Conservation (phyloP, 2,797 vertebrate species). For the Lagothrix lagotricha region DNA sequence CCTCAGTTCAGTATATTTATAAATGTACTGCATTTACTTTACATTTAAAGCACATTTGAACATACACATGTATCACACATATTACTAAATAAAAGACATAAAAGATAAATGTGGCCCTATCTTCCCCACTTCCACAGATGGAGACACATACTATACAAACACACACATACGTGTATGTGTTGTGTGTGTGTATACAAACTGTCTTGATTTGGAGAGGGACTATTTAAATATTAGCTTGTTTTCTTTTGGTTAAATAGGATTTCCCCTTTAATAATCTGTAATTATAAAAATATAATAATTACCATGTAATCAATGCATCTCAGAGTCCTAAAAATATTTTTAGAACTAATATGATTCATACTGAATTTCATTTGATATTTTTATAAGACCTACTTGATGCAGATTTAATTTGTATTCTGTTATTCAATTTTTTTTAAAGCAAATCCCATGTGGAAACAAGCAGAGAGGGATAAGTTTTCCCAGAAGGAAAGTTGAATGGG, state of each 20-base stretch:
- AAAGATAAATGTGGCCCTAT: not conserved
- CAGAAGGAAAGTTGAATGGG: not conserved
- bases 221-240: not conserved
- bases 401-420: not conserved
- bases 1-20: not conserved
- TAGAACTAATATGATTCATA: not conserved
- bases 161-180: not conserved
- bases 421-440: not conserved
- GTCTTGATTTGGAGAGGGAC: not conserved
- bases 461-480: not conserved
- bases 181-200: not conserved
- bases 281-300: not conserved
- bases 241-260: not conserved
- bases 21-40: not conserved
- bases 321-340: constrained; percentile 18
- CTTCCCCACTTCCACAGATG: not conserved
- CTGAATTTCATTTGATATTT: not conserved
- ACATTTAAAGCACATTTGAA: not conserved
- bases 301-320: not conserved
- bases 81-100: not conserved
- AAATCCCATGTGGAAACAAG: not conserved
- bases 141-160: not conserved
- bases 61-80: not conserved
- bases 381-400: not conserved
- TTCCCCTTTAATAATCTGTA: not conserved